Conservation (phyloP, 2,797 vertebrate species). For the Thaleichthys pacificus region DNA sequence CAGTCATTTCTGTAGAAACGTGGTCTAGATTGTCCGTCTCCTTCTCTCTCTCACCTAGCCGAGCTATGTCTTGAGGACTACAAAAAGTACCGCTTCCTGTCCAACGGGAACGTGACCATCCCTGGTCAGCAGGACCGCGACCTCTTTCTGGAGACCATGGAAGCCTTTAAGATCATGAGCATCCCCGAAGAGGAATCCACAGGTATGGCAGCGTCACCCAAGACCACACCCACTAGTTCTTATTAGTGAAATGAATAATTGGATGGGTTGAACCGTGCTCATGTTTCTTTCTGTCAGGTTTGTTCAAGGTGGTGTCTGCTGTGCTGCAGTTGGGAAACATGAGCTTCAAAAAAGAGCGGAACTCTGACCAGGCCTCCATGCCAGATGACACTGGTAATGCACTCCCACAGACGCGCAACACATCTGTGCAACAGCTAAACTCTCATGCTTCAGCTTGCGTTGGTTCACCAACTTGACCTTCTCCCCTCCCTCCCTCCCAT, state of each 20-base stretch:
- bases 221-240: background rate
- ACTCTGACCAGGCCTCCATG: conserved; percentile 98
- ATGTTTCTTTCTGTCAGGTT: conserved; percentile 70
- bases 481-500: background rate
- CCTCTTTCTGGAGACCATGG: conserved; percentile 85
- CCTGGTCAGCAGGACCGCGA: conserved; percentile 86
- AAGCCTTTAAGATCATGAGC: conserved; percentile 87
- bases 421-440: background rate
- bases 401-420: background rate
- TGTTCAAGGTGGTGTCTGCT: conserved; percentile 89
- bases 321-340: conserved; percentile 97
- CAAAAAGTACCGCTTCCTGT: conserved; percentile 87
- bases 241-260: too few species aligned
- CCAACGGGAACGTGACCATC: conserved; percentile 85
- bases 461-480: background rate
- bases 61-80: conserved; percentile 85
- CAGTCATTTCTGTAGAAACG: too few species aligned
- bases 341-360: conserved; percentile 94
- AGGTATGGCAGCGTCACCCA: conserved; percentile 60
- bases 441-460: background rate
- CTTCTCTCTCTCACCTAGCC: conserved; percentile 44
- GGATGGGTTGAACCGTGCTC: too few species aligned
- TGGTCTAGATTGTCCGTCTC: too few species aligned
- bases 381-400: conserved; percentile 92
- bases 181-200: conserved; percentile 86